Evolutionary conservation across 1,140 invertebrate species (phyloP).

Genomic region (Drosophila tani): DNA sequence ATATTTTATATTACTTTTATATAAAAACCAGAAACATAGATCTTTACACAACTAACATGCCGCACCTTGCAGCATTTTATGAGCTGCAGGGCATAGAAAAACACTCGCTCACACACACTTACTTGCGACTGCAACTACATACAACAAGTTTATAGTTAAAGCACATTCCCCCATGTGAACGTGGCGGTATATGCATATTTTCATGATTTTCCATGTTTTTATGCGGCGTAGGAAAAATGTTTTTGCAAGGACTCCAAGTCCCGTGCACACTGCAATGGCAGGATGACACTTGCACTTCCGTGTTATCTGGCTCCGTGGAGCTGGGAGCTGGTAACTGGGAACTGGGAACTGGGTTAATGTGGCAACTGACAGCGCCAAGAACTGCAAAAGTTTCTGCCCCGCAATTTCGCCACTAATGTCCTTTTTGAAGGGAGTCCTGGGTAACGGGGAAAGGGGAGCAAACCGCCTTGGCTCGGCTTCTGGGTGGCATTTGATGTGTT

Average conservation of each 20-base stretch:
- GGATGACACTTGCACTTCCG: constrained; percentile 76
- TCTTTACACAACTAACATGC: constrained; percentile 3
- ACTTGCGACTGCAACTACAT: constrained; percentile 23
- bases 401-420: constrained; percentile 48
- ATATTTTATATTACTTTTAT: not conserved
- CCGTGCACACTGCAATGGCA: constrained; percentile 27
- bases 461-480: constrained; percentile 5
- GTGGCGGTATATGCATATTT: constrained; percentile 33
- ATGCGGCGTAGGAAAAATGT: constrained; percentile 55
- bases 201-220: constrained; percentile 71
- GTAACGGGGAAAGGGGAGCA: not conserved
- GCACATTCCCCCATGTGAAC: constrained; percentile 29
- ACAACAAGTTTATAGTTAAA: constrained; percentile 33
- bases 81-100: constrained; percentile 43
- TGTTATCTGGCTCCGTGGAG: constrained; percentile 62
- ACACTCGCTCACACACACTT: constrained; percentile 36
- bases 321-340: not conserved
- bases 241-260: constrained; percentile 25
- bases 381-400: constrained; percentile 37
- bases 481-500: constrained; percentile 78
- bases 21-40: not conserved
- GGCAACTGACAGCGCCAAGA: constrained; percentile 52
- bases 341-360: constrained; percentile 67
- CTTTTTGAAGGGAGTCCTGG: not conserved
- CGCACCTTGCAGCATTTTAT: constrained; percentile 24